Evolutionary conservation across 2,888 invertebrate species (phyloP).

Genomic region (Drosophila maculinotata): DNA sequence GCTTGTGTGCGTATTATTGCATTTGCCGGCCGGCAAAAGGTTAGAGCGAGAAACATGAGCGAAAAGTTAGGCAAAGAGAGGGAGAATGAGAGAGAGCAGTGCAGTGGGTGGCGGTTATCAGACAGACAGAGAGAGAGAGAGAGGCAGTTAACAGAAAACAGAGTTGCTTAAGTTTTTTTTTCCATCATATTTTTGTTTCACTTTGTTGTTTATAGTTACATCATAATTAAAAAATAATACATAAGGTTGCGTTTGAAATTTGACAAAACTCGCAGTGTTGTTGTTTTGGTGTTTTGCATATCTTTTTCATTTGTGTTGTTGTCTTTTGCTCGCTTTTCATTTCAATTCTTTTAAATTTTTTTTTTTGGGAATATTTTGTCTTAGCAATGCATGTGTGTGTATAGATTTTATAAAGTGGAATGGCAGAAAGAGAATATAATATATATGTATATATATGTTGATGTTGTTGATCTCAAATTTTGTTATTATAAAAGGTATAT

Average conservation of each 20-base stretch:
- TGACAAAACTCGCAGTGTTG: constrained; percentile 73
- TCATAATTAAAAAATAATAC: constrained; percentile 84
- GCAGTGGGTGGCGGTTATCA: constrained; percentile 11
- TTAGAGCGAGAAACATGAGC: constrained; percentile 31
- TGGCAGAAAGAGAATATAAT: constrained; percentile 66
- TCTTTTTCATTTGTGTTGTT: constrained; percentile 47
- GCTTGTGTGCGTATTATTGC: constrained; percentile 22
- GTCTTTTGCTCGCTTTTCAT: constrained; percentile 30
- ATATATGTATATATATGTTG: constrained; percentile 31
- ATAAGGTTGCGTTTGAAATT: constrained; percentile 83
- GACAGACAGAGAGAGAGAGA: constrained; percentile 1
- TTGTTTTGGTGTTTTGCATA: constrained; percentile 56
- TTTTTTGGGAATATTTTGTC: constrained; percentile 41
- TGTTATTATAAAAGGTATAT: constrained; percentile 73
- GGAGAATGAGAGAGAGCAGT: constrained; percentile 7
- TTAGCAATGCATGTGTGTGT: constrained; percentile 32
- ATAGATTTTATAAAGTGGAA: constrained; percentile 54
- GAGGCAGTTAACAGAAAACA: constrained; percentile 55
- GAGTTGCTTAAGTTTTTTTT: constrained; percentile 65
- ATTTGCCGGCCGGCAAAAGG: constrained; percentile 68
- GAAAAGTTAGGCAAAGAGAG: constrained; percentile 18
- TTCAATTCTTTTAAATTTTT: constrained; percentile 31
- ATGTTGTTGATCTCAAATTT: constrained; percentile 52
- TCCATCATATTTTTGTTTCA: constrained; percentile 79
- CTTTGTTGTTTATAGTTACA: constrained; percentile 84